phyloP scores from a whole-genome alignment of 2,113 vertebrate species.

The Mohoua ochrocephala region DNA sequence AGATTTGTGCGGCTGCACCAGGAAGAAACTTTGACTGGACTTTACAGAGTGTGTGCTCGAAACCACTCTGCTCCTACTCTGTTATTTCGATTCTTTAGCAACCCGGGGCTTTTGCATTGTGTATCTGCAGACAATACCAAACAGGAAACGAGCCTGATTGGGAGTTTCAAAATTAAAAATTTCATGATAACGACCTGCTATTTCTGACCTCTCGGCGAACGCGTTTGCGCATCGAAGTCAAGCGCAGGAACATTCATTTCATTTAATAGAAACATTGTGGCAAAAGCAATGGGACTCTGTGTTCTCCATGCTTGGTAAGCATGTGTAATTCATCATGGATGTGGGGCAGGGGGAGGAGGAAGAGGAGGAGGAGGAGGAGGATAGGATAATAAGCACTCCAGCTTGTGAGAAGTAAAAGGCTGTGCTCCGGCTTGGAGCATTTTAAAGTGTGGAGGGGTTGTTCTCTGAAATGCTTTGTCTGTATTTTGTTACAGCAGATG shows the following conservation, averaged over 20 bases:
- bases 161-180: conserved; percentile 21
- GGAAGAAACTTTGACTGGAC: conserved; percentile 46
- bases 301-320: neutral
- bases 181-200: neutral
- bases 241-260: neutral
- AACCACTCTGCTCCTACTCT: neutral
- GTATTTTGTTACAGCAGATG: conserved; percentile 41
- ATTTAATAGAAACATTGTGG: conserved; percentile 23
- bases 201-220: conserved; percentile 7
- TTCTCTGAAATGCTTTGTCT: conserved; percentile 15
- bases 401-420: neutral
- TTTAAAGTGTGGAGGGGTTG: neutral
- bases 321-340: neutral
- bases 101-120: neutral
- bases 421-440: neutral
- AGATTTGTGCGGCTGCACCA: conserved; percentile 51
- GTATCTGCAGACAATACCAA: conserved; percentile 12
- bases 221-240: fast-evolving
- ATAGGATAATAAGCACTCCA: neutral
- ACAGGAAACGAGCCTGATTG: conserved; percentile 36
- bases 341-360: neutral
- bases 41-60: neutral
- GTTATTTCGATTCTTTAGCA: neutral
- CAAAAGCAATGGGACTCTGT: conserved; percentile 21
- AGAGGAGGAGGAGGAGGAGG: neutral